These are phyloP conservation scores for Dromius quadrimaculatus DNA, from an alignment of 2,888 invertebrate genomes.

Conservation along the genomic window DNA sequence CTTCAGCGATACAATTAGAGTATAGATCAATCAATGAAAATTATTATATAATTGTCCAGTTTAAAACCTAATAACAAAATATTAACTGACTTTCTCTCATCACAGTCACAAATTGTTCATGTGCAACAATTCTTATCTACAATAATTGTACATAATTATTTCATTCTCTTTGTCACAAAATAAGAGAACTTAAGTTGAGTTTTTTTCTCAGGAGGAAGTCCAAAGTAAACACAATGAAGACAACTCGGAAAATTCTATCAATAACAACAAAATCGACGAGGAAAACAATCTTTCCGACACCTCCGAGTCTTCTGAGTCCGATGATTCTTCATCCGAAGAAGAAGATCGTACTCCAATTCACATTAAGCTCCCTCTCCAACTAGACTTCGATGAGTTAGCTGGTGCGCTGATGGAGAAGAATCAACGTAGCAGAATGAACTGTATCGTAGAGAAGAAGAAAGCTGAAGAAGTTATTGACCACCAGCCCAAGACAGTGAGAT, in stretches of 20 bases:
- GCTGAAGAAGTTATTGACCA: constrained; percentile 87
- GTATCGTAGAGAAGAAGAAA: constrained; percentile 87
- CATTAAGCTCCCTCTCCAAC: constrained; percentile 82
- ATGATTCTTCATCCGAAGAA: constrained; percentile 72
- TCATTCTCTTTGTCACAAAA: too few relatives aligned
- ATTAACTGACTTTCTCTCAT: too few relatives aligned
- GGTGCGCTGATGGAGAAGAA: constrained; percentile 79
- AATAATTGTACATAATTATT: too few relatives aligned
- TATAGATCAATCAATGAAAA: too few relatives aligned
- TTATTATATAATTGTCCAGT: too few relatives aligned
- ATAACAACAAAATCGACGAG: constrained; percentile 61
- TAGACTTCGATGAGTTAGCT: constrained; percentile 86
- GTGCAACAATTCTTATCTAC: too few relatives aligned
- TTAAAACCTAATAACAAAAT: too few relatives aligned
- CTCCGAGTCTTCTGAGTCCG: constrained; percentile 56
- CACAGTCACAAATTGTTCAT: too few relatives aligned
- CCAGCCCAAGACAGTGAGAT: constrained; percentile 73
- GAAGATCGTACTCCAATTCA: constrained; percentile 71
- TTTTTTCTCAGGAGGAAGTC: too few relatives aligned
- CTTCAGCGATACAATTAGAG: too few relatives aligned
- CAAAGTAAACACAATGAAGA: constrained; percentile 55
- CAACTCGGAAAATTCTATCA: constrained; percentile 56
- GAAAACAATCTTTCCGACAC: constrained; percentile 63
- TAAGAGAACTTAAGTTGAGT: too few relatives aligned
- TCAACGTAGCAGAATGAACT: constrained; percentile 86